phyloP scores from a whole-genome alignment of 2,888 invertebrate species.

The Physocephala rufipes region DNA sequence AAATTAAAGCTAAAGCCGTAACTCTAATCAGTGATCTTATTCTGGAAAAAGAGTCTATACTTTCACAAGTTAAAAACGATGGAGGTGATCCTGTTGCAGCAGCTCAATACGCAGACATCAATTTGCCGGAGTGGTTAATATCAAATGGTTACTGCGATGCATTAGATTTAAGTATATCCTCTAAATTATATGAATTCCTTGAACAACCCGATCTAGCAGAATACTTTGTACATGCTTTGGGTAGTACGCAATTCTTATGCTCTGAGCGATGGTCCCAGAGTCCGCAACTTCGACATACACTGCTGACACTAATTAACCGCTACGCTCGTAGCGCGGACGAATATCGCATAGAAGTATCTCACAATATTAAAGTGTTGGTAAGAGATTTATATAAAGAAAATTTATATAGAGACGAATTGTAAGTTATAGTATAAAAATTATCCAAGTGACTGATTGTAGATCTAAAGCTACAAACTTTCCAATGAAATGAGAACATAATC shows the following conservation, averaged over 20 bases:
- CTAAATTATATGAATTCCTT: conserved; percentile 53
- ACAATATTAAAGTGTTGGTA: conserved; percentile 49
- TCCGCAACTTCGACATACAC: conserved; percentile 52
- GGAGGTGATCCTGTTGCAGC: conserved; percentile 47
- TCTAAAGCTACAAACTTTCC: not conserved
- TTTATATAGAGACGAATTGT: conserved; percentile 52
- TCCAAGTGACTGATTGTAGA: not conserved
- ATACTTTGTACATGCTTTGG: conserved; percentile 54
- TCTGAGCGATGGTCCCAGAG: conserved; percentile 56
- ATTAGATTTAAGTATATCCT: conserved; percentile 52
- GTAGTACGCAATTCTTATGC: conserved; percentile 53
- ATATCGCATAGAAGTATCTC: conserved; percentile 58
- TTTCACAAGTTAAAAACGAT: conserved; percentile 44
- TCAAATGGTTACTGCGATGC: conserved; percentile 56
- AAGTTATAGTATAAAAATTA: conserved; percentile 29
- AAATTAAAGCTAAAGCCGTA: conserved; percentile 70
- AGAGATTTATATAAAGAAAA: conserved; percentile 46
- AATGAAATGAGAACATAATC: no score
- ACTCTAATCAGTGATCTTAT: conserved; percentile 72
- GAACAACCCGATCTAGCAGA: conserved; percentile 59
- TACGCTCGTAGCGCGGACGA: conserved; percentile 55
- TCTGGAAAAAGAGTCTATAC: conserved; percentile 63
- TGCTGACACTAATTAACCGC: conserved; percentile 56
- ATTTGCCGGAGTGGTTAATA: conserved; percentile 56
- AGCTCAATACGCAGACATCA: conserved; percentile 57